Conservation (phyloP, 2,113 vertebrate genomes). For the Antidorcas marsupialis region DNA sequence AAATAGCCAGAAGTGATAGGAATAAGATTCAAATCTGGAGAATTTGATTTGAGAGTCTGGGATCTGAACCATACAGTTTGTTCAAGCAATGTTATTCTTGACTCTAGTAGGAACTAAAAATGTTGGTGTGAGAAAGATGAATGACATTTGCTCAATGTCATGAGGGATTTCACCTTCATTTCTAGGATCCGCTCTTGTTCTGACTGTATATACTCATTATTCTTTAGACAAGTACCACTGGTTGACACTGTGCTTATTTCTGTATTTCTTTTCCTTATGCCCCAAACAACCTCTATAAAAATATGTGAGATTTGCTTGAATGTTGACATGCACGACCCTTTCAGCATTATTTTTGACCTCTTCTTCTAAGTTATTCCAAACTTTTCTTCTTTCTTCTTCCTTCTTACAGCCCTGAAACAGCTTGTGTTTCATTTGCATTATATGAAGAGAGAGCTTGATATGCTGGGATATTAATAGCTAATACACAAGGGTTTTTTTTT, state of each 20-base stretch:
- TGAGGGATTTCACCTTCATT: not conserved
- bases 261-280: not conserved
- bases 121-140: not conserved
- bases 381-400: not conserved
- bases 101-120: not conserved
- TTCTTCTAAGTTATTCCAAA: not conserved
- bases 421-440: not conserved
- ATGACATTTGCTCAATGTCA: not conserved
- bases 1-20: not conserved
- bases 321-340: not conserved
- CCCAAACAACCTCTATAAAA: not conserved
- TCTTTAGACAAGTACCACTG: not conserved
- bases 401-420: not conserved
- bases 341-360: not conserved
- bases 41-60: not conserved
- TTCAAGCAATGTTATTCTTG: not conserved
- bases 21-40: not conserved
- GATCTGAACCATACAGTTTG: not conserved
- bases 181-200: not conserved
- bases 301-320: not conserved
- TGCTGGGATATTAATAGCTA: not conserved
- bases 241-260: not conserved
- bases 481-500: not conserved
- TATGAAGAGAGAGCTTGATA: not conserved
- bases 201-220: not conserved